Evolutionary conservation across 2,888 invertebrate genomes (phyloP).

Genomic region (Hyppa rectilinea): DNA sequence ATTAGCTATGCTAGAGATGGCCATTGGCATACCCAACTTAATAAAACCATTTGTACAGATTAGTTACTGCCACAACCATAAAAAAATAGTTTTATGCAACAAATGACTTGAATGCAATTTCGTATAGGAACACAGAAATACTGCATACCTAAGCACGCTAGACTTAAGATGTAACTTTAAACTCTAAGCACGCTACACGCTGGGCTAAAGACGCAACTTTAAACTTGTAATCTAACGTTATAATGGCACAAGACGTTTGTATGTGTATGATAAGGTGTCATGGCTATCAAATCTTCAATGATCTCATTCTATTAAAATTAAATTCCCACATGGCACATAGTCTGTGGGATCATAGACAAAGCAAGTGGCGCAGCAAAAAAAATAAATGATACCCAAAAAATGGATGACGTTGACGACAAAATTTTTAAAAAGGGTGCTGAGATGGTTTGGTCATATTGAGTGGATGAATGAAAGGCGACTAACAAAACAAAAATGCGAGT

Average conservation of each 20-base stretch:
- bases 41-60: too few relatives aligned
- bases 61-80: not conserved
- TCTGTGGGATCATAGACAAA: not conserved
- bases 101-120: constrained; percentile 1
- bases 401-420: not conserved
- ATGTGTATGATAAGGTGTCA: not conserved
- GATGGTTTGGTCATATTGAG: not conserved
- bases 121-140: not conserved
- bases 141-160: not conserved
- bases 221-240: not conserved
- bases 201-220: not conserved
- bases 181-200: too few relatives aligned
- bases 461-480: not conserved
- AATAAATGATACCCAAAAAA: not conserved
- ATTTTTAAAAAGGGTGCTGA: not conserved
- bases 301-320: constrained; percentile 3
- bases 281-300: constrained; percentile 1
- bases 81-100: not conserved
- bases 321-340: not conserved
- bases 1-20: too few relatives aligned
- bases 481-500: not conserved
- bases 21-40: too few relatives aligned
- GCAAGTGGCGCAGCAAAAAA: too few relatives aligned
- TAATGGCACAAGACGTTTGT: too few relatives aligned
- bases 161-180: not conserved